These are phyloP conservation scores for Lathronympha strigana DNA, from an alignment of 2,888 invertebrate species.

Conservation along the genomic window DNA sequence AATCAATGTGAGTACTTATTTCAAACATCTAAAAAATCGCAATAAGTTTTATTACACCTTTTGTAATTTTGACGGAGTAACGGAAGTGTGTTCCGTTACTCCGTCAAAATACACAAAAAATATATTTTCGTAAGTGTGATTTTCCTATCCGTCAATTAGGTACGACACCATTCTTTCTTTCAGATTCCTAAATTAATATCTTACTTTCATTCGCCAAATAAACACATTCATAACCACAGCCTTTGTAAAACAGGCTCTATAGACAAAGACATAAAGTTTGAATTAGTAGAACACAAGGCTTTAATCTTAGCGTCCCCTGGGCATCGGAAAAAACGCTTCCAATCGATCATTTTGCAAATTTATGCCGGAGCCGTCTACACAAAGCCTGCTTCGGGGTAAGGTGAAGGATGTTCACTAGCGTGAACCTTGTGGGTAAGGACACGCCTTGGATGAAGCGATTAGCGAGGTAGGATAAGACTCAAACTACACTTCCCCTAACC, in stretches of 20 bases:
- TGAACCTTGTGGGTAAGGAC: slow-evolving; percentile 30
- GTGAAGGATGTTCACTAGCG: slow-evolving; percentile 42
- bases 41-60: no score
- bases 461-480: not conserved
- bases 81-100: no score
- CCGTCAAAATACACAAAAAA: no score
- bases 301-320: slow-evolving; percentile 31
- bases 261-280: not conserved
- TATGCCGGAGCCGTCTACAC: slow-evolving; percentile 41
- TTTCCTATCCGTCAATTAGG: no score
- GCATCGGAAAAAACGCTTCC: slow-evolving; percentile 34
- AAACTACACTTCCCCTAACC: no score
- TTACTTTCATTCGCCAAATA: not conserved
- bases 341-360: slow-evolving; percentile 44
- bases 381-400: slow-evolving; percentile 42
- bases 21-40: no score
- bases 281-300: not conserved
- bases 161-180: not conserved
- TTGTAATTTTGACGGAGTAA: no score
- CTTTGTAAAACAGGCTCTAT: slow-evolving; percentile 4
- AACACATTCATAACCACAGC: not conserved
- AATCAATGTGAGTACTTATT: no score
- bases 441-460: slow-evolving; percentile 13
- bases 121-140: not conserved
- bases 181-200: slow-evolving; percentile 6